Conservation (phyloP, 2,797 vertebrate genomes). For the Rhinoraja longicauda region DNA sequence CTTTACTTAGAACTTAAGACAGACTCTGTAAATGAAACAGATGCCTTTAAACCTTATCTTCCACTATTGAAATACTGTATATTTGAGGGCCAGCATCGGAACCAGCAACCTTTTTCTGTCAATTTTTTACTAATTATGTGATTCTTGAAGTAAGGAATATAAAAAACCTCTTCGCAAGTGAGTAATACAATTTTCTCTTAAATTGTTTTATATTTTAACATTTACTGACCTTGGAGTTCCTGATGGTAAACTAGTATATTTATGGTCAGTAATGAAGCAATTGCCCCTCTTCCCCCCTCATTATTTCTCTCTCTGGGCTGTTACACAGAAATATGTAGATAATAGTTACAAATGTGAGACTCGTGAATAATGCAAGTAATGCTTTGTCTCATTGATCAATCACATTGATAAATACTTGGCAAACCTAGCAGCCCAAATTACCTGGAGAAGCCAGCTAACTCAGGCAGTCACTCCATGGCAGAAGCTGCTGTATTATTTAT, state of each 20-base stretch:
- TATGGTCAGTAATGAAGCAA: not conserved
- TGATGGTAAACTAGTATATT: not conserved
- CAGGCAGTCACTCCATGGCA: not conserved
- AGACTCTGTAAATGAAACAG: no score
- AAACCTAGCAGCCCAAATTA: no score
- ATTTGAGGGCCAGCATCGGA: not conserved
- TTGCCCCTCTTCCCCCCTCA: no score
- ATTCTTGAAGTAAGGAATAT: not conserved
- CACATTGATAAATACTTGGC: no score
- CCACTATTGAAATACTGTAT: not conserved
- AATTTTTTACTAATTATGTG: not conserved
- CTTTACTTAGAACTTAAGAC: not conserved
- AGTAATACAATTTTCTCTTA: not conserved
- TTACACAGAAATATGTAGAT: not conserved
- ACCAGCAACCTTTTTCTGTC: not conserved
- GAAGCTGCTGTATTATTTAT: no score
- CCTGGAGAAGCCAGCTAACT: not conserved
- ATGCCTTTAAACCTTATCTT: not conserved
- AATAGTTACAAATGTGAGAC: not conserved
- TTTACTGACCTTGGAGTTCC: not conserved
- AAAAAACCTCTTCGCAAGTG: not conserved
- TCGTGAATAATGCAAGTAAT: not conserved
- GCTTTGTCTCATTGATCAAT: not conserved
- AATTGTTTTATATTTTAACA: not conserved
- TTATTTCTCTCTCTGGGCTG: not conserved